Conservation (phyloP, 2,113 vertebrate species). For the Spermophilus dauricus region DNA sequence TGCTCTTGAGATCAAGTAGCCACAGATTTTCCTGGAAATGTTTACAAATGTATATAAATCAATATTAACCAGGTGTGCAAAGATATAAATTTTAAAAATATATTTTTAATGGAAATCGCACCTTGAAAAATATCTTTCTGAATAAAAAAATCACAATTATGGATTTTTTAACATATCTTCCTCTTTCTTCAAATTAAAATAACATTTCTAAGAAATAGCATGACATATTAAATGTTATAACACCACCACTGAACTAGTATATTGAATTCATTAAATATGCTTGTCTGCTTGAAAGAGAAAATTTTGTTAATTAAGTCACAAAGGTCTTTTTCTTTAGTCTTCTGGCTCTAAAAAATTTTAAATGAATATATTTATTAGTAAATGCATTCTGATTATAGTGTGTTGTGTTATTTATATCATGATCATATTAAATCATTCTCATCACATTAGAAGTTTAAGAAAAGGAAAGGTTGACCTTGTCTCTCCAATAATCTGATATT, state of each 20-base stretch:
- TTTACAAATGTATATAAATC: conserved; percentile 69
- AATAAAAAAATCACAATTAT: background rate
- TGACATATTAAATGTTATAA: conserved; percentile 38
- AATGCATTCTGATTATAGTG: background rate
- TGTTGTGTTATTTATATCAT: conserved; percentile 48
- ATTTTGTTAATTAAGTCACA: conserved; percentile 58
- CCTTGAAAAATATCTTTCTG: background rate
- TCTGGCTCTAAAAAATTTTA: conserved; percentile 27
- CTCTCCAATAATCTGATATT: conserved; percentile 24
- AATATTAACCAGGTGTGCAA: background rate
- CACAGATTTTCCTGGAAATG: conserved; percentile 30
- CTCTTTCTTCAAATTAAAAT: background rate
- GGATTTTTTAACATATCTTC: accelerated
- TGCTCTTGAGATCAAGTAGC: conserved; percentile 73
- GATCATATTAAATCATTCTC: conserved; percentile 48
- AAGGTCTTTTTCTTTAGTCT: conserved; percentile 46
- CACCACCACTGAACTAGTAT: background rate
- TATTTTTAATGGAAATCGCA: background rate
- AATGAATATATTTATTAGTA: background rate
- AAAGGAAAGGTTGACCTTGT: conserved; percentile 47
- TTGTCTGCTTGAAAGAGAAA: conserved; percentile 62
- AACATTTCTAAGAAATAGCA: conserved; percentile 51
- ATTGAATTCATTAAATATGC: conserved; percentile 61
- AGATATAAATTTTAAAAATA: background rate
- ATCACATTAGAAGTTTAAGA: conserved; percentile 14